phyloP scores from a whole-genome alignment of 2,888 invertebrate species.

The Pherbina coryleti region DNA sequence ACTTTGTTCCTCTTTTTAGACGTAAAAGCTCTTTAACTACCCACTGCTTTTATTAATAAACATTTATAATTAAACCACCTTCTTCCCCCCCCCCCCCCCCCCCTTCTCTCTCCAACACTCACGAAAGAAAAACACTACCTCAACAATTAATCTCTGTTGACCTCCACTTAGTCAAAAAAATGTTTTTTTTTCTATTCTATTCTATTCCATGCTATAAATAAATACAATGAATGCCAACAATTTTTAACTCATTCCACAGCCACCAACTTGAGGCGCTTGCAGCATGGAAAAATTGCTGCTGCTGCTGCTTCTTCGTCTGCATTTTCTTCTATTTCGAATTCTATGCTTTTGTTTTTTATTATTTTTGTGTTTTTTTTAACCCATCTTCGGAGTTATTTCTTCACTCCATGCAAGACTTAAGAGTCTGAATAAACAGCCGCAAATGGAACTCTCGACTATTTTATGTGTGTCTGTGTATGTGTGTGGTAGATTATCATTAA shows the following conservation, averaged over 20 bases:
- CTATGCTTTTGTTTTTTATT: not conserved
- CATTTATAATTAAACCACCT: no score
- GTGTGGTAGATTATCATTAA: slow-evolving; percentile 31
- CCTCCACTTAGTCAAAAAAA: not conserved
- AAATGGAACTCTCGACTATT: slow-evolving; percentile 3
- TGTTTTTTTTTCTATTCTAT: not conserved
- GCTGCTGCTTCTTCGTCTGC: not conserved
- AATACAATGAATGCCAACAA: not conserved
- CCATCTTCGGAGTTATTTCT: not conserved
- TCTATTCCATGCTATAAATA: not conserved
- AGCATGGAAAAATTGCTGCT: not conserved
- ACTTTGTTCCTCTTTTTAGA: no score
- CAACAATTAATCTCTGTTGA: slow-evolving; percentile 18
- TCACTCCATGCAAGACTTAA: not conserved
- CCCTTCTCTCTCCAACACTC: no score
- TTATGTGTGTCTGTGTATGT: slow-evolving; percentile 1
- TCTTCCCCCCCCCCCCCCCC: no score
- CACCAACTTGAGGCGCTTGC: not conserved
- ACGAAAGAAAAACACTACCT: not conserved
- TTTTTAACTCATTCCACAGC: not conserved
- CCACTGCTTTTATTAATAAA: no score
- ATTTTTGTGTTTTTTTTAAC: not conserved
- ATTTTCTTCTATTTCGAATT: not conserved
- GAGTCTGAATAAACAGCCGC: slow-evolving; percentile 12
- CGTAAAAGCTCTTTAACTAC: no score